phyloP scores from a whole-genome alignment of 2,888 invertebrate species.

The Hemithea aestivaria region DNA sequence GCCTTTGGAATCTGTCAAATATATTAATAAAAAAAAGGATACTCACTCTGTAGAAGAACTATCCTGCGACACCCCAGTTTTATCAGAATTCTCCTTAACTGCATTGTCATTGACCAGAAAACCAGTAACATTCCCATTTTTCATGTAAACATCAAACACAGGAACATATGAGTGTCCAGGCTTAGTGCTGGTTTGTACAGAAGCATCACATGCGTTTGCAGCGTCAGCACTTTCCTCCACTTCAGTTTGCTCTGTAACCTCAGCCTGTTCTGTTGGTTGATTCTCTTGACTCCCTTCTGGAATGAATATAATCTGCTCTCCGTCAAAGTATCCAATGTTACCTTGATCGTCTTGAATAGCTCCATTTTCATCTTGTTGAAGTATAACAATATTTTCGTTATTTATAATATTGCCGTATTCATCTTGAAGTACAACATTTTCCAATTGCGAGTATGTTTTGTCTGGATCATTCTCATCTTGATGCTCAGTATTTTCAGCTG shows the following conservation, averaged over 20 bases:
- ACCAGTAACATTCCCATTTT: constrained; percentile 41
- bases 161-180: constrained; percentile 34
- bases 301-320: constrained; percentile 26
- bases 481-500: constrained; percentile 6
- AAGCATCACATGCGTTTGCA: constrained; percentile 23
- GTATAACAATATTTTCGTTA: constrained; percentile 24
- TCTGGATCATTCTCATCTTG: background rate
- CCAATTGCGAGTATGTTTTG: constrained; percentile 13
- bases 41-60: constrained; percentile 22
- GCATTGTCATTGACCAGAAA: constrained; percentile 34
- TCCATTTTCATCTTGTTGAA: constrained; percentile 22
- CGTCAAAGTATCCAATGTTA: constrained; percentile 27
- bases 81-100: constrained; percentile 27
- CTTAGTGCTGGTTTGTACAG: constrained; percentile 27
- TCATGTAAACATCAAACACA: constrained; percentile 43
- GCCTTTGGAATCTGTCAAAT: too few relatives aligned
- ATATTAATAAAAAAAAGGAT: too few relatives aligned
- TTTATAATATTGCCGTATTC: constrained; percentile 27
- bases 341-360: constrained; percentile 20
- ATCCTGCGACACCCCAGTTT: constrained; percentile 29
- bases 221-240: constrained; percentile 15
- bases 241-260: constrained; percentile 10
- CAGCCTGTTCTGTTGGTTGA: constrained; percentile 3
- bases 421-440: constrained; percentile 26
- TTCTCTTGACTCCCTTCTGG: constrained; percentile 9